Base-by-base conservation (phyloP, 2,113 vertebrate species). In the Ammospiza nelsoni region DNA sequence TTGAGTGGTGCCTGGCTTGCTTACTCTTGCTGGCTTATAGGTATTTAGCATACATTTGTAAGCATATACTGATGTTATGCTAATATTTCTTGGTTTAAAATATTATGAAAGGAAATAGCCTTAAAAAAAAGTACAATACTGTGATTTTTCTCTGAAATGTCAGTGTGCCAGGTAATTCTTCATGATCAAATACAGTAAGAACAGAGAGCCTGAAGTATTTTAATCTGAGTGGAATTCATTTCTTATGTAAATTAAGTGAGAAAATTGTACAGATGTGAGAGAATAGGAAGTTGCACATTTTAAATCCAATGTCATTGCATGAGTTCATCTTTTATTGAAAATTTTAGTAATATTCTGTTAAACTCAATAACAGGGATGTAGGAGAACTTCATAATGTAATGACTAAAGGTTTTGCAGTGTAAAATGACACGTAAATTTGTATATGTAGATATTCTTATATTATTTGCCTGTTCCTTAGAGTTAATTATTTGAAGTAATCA, bases 311-410 rank as follows among this genome's bases (percentile, higher is more conserved):
- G 49, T n/a, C 63, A 35, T 61, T 91, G 69, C 14, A 55, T 20
- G 4, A 49, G 62, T 78, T 95, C 48, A 95, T 75, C 6, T 87
- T 95, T 94, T 87, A 94, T 62, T 96, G 74, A 95, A 89, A 66
- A 68, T 59, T 69, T 91, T 39, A 87, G 78, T 87, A 91, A 73
- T 93, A 96, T 89, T 69, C 61, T 73, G n/a, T 86, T 94, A 96
- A 88, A 57, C 33, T 67, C 84, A 95, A 86, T 96, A 94, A 81
- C 41, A 96, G 29, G 27, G 69, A 62, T 28, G 12, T 65, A 79
- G 58, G 20, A 76, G 83, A 91, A 61, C 77, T 84, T 87, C 4
- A 16, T 59, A 73, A 78, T 80, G 24, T 63, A 95, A 77, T 81
- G 72, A 41, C 21, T 75, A 67, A 81, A 77, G 28, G 10, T 54